phyloP scores from a whole-genome alignment of 1,140 invertebrate species.

The Ostrea edulis region DNA sequence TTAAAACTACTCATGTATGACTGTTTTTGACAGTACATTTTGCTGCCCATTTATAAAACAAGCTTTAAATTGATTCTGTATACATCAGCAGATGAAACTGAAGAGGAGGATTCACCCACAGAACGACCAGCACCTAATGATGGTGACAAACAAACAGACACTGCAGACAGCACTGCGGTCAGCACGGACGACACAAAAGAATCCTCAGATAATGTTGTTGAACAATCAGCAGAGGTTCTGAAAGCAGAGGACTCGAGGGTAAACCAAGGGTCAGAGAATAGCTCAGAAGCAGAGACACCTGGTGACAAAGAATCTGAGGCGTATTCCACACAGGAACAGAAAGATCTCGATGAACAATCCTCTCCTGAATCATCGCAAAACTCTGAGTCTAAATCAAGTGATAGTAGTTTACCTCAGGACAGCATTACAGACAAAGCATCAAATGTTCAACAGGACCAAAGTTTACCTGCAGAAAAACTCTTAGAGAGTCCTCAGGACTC shows the following conservation, averaged over 20 bases:
- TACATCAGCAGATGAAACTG: not conserved
- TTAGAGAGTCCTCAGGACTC: not conserved
- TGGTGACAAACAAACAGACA: slow-evolving; percentile 1
- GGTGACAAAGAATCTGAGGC: not conserved
- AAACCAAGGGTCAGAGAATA: not conserved
- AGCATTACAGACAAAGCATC: not conserved
- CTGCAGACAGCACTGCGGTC: not conserved
- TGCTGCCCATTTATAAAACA: not conserved
- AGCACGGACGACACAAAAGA: not conserved
- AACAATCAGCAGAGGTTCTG: not conserved
- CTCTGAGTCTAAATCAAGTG: not conserved
- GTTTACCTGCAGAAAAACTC: not conserved
- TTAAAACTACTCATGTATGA: not conserved
- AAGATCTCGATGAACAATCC: not conserved
- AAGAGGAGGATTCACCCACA: not conserved
- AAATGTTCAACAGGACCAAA: not conserved
- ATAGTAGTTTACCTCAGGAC: slow-evolving; percentile 6
- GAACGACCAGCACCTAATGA: not conserved
- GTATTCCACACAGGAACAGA: not conserved
- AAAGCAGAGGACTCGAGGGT: not conserved
- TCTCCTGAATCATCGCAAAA: not conserved
- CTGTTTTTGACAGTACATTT: not conserved
- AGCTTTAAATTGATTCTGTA: not conserved
- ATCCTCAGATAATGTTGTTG: not conserved
- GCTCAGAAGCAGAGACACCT: not conserved